A percentile compares a stretch with the other conserved stretches of the same genome.
These are phyloP conservation scores for Hyposmocoma kahamanoa DNA, from an alignment of 1,140 invertebrate genomes.

Conservation along the genomic window DNA sequence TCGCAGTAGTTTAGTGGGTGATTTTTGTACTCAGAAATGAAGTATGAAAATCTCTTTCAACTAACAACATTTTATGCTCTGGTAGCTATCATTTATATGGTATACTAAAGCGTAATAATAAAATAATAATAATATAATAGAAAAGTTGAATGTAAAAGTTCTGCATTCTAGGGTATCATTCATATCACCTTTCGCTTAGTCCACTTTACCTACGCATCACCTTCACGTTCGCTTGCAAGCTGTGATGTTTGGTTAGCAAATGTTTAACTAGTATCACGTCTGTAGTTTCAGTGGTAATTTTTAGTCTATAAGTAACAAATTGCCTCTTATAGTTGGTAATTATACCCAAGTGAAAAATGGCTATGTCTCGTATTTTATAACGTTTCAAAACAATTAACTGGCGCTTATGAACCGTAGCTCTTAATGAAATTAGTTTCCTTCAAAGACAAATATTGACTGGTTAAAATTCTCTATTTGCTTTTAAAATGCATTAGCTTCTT, in stretches of 20 bases:
- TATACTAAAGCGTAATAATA: constrained; percentile 11
- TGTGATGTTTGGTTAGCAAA: constrained; percentile 61
- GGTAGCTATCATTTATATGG: constrained; percentile 22
- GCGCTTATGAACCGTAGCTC: neutral
- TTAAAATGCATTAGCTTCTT: constrained; percentile 64
- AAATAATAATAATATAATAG: constrained; percentile 4
- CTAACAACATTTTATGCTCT: constrained; percentile 47
- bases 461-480: constrained; percentile 64
- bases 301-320: constrained; percentile 42
- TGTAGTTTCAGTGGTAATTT: constrained; percentile 40
- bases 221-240: constrained; percentile 57
- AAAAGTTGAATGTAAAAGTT: too few relatives aligned
- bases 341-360: neutral
- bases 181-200: constrained; percentile 41
- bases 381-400: neutral
- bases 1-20: constrained; percentile 57
- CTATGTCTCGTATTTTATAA: neutral
- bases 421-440: neutral
- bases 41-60: constrained; percentile 70
- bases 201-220: constrained; percentile 28
- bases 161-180: constrained; percentile 40
- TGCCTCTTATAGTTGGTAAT: constrained; percentile 15
- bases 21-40: constrained; percentile 58
- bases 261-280: constrained; percentile 37
- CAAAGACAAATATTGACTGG: constrained; percentile 31